Evolutionary conservation across 2,888 invertebrate species (phyloP).

Genomic region (Cephus nigrinus): DNA sequence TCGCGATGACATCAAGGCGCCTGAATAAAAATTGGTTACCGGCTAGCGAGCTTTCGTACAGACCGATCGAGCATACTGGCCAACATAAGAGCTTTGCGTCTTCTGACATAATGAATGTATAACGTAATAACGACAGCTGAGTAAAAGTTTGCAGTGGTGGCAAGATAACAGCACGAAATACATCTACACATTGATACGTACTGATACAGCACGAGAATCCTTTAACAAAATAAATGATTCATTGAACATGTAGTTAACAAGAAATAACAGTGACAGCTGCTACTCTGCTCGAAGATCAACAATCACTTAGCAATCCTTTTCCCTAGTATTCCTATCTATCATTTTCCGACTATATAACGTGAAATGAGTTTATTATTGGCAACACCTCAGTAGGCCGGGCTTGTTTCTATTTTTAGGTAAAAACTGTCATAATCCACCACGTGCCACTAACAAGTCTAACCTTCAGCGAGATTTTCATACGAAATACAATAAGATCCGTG

Average conservation of each 20-base stretch:
- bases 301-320: neutral
- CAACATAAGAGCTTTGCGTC: neutral
- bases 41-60: neutral
- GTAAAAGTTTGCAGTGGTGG: neutral
- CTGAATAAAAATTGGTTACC: neutral
- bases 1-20: neutral
- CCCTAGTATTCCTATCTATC: neutral
- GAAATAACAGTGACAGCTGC: neutral
- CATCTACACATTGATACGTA: neutral
- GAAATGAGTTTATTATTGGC: conserved; percentile 34
- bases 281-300: neutral
- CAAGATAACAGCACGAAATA: neutral
- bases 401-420: conserved; percentile 27
- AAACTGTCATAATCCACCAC: neutral
- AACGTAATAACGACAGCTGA: neutral
- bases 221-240: neutral
- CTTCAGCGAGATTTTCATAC: neutral
- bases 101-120: neutral
- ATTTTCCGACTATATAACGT: neutral
- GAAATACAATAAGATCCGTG: neutral
- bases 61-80: neutral
- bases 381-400: conserved; percentile 20
- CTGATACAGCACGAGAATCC: neutral
- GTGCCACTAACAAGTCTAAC: neutral
- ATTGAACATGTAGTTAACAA: neutral